Conservation (phyloP, 1,140 invertebrate genomes). For the Drosophila fuyamai region DNA sequence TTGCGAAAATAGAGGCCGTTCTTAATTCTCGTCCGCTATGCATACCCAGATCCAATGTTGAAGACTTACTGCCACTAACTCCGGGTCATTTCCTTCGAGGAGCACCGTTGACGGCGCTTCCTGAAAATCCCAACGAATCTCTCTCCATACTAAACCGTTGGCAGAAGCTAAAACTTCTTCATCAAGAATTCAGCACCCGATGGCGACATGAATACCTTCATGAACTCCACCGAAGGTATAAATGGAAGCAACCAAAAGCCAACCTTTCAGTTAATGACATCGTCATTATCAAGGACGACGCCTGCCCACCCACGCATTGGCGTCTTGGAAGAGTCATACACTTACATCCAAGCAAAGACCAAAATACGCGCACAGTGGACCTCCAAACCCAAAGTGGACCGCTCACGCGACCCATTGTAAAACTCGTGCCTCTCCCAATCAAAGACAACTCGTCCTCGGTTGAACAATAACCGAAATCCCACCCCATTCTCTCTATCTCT, state of each 20-base stretch:
- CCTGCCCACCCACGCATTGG: neutral
- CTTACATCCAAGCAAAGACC: neutral
- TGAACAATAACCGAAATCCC: too few species aligned
- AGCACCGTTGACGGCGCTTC: neutral
- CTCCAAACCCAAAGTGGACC: neutral
- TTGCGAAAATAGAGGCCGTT: too few species aligned
- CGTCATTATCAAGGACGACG: neutral
- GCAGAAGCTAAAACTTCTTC: neutral
- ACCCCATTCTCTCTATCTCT: too few species aligned
- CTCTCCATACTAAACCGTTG: neutral
- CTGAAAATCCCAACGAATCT: neutral
- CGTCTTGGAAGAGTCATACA: neutral
- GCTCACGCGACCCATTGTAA: neutral
- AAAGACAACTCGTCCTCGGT: neutral
- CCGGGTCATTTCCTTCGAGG: neutral
- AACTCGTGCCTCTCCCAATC: neutral
- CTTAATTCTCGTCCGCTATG: too few species aligned
- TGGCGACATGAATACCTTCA: neutral
- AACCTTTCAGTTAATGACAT: neutral
- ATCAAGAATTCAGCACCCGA: neutral
- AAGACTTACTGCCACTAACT: neutral
- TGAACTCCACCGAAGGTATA: slow-evolving; percentile 1
- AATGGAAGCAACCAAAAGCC: neutral
- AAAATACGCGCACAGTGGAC: neutral
- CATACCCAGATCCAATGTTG: too few species aligned